Conservation (phyloP, 2,888 invertebrate species). For the Lepidocyrtoides sp. region DNA sequence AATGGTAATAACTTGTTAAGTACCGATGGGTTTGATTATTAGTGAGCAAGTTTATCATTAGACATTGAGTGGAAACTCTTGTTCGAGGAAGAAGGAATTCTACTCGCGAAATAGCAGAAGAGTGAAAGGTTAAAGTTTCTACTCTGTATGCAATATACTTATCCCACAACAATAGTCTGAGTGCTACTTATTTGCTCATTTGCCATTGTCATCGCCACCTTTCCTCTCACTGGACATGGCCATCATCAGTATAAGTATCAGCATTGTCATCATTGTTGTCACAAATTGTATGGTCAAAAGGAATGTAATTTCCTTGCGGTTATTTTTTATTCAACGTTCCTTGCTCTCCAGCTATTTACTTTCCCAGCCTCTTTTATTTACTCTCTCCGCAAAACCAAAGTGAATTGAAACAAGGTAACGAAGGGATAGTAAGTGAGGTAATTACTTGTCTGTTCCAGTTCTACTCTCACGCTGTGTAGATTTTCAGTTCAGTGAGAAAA, state of each 20-base stretch:
- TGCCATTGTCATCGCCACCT: neutral
- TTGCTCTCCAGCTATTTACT: constrained; percentile 7
- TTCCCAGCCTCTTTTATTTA: neutral
- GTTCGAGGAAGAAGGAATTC: no score
- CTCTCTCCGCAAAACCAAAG: neutral
- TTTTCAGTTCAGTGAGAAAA: neutral
- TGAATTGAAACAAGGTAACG: neutral
- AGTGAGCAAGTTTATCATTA: no score
- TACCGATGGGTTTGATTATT: no score
- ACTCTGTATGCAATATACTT: no score
- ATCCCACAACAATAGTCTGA: neutral
- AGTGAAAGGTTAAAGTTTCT: no score
- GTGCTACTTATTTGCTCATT: neutral
- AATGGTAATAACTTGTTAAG: no score
- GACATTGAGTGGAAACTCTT: no score
- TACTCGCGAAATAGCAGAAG: no score
- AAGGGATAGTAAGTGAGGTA: neutral
- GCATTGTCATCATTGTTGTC: neutral
- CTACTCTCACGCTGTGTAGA: neutral
- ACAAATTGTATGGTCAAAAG: constrained; percentile 12
- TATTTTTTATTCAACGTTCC: neutral
- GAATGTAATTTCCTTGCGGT: neutral
- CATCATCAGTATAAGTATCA: neutral
- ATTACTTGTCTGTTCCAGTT: neutral
- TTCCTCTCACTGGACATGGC: neutral